phyloP scores from a whole-genome alignment of 2,797 vertebrate genomes.

The Hephaestus fuliginosus region DNA sequence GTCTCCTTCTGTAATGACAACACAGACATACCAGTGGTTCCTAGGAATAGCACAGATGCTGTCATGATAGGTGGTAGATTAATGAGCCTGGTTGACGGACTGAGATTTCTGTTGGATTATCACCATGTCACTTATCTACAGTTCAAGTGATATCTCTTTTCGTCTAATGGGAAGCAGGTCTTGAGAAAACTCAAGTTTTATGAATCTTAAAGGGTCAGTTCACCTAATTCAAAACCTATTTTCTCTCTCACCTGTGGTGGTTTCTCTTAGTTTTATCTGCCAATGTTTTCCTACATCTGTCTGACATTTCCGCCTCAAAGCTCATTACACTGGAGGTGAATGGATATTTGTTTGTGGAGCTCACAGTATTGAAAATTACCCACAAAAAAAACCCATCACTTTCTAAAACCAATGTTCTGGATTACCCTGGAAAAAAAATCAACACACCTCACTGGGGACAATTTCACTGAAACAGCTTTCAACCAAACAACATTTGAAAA shows the following conservation, averaged over 20 bases:
- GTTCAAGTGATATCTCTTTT: constrained; percentile 5
- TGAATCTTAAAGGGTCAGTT: not conserved
- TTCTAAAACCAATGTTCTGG: not conserved
- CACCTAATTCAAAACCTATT: not conserved
- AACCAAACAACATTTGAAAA: not conserved
- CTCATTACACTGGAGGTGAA: not conserved
- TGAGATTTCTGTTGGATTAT: constrained; percentile 32
- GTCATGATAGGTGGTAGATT: constrained; percentile 40
- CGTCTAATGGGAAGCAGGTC: not conserved
- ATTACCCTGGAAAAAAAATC: not conserved
- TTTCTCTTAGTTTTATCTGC: not conserved
- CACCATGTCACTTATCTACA: not conserved
- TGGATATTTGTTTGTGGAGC: not conserved
- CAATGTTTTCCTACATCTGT: not conserved
- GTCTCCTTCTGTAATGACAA: constrained; percentile 92
- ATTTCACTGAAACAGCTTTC: not conserved
- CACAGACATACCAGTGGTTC: constrained; percentile 80
- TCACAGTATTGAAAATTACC: not conserved
- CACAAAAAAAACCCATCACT: not conserved
- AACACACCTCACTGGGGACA: not conserved
- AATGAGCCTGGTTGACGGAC: constrained; percentile 32
- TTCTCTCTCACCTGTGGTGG: not conserved
- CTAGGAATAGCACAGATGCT: constrained; percentile 66
- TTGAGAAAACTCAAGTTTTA: not conserved
- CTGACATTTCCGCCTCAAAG: not conserved